Percentiles rank a stretch among this genome's conserved stretches.
Evolutionary conservation across 2,113 vertebrate species (phyloP).

Genomic region (Merops nubicus): DNA sequence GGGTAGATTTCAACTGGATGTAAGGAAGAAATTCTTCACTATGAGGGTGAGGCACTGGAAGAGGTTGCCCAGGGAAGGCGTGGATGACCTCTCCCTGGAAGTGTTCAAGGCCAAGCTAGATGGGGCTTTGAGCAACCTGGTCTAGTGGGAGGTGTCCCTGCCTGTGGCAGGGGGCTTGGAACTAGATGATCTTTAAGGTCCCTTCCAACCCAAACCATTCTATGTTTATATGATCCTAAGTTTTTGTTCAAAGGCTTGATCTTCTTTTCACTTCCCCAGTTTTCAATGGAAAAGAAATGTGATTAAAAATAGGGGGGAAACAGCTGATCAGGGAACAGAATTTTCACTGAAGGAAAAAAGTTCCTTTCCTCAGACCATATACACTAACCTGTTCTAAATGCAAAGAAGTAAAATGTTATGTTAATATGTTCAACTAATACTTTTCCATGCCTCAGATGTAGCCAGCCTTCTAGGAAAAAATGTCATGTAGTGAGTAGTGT

Average conservation of each 20-base stretch:
- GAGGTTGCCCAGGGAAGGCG: too few species aligned
- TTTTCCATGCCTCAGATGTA: not conserved
- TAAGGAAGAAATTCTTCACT: too few species aligned
- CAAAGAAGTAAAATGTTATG: not conserved
- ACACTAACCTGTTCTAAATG: not conserved
- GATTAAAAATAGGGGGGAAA: not conserved
- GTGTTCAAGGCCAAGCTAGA: too few species aligned
- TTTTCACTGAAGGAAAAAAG: not conserved
- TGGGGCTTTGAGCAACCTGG: too few species aligned
- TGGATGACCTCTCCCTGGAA: too few species aligned
- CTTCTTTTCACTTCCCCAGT: not conserved
- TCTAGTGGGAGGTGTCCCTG: too few species aligned
- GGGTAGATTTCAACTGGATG: too few species aligned
- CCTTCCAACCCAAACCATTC: too few species aligned
- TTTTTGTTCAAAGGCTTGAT: not conserved
- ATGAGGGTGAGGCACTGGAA: too few species aligned
- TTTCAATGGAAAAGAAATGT: not conserved
- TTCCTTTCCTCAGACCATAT: not conserved
- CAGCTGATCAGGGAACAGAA: not conserved
- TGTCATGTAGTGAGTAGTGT: fast-evolving
- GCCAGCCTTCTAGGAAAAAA: not conserved
- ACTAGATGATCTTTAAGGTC: too few species aligned
- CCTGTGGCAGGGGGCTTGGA: too few species aligned
- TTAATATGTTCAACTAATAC: not conserved
- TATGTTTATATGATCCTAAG: too few species aligned